A percentile compares a stretch with the other conserved stretches of the same genome.
These are phyloP conservation scores for Microtus montanus DNA, from an alignment of 2,113 vertebrate genomes.

Conservation along the genomic window DNA sequence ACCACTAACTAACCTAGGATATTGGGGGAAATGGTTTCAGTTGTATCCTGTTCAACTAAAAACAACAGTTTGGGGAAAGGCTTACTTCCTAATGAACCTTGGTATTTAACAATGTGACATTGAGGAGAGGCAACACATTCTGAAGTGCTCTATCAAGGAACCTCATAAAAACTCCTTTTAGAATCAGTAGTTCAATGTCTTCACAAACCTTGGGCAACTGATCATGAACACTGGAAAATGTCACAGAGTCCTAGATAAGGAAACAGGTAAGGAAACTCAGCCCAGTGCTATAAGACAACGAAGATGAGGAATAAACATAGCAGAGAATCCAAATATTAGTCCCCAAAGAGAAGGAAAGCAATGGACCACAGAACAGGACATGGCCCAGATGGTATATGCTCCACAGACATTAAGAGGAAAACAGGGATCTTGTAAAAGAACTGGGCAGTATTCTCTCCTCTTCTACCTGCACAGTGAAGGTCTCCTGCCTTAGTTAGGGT, in stretches of 20 bases:
- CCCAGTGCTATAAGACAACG: background rate
- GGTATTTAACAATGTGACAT: constrained; percentile 24
- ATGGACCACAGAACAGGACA: background rate
- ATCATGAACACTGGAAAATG: background rate
- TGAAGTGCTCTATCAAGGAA: background rate
- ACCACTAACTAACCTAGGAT: background rate
- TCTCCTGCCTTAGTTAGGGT: background rate
- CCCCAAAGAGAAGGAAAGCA: background rate
- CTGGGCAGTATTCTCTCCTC: background rate
- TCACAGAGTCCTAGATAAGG: background rate
- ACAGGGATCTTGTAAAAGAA: background rate
- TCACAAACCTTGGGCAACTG: background rate
- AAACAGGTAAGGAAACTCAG: background rate
- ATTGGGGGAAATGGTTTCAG: background rate
- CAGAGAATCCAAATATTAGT: background rate
- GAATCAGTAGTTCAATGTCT: background rate
- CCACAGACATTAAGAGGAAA: background rate
- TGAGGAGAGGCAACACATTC: background rate
- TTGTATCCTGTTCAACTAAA: constrained; percentile 14
- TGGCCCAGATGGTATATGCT: background rate
- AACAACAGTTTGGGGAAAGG: background rate
- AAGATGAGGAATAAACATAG: background rate
- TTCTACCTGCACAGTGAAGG: background rate
- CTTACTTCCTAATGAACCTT: constrained; percentile 14
- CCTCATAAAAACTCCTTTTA: constrained; percentile 11